Evolutionary conservation across 2,888 invertebrate genomes (phyloP).

Genomic region (Phrixothrix hirtus): DNA sequence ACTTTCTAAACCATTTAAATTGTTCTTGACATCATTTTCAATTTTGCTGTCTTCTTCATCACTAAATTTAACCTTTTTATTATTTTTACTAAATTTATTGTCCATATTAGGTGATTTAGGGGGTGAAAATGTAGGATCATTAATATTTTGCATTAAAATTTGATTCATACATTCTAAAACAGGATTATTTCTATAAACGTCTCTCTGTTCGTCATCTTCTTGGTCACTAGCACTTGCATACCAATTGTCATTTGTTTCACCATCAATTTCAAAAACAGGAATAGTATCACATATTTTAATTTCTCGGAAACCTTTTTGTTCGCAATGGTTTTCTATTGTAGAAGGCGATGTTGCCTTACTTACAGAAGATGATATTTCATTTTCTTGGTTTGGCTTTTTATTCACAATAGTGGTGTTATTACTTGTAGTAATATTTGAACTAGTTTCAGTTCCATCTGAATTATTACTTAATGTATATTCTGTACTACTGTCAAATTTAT

Average conservation of each 20-base stretch:
- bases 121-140: constrained; percentile 55
- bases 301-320: constrained; percentile 4
- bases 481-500: constrained; percentile 5
- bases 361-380: not conserved
- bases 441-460: constrained; percentile 17
- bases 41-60: constrained; percentile 46
- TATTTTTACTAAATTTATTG: constrained; percentile 44
- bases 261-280: constrained; percentile 53
- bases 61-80: constrained; percentile 54
- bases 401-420: constrained; percentile 18
- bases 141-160: constrained; percentile 75
- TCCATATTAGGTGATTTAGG: constrained; percentile 54
- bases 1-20: constrained; percentile 34
- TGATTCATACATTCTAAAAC: constrained; percentile 86
- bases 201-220: constrained; percentile 71
- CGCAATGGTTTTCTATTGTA: not conserved
- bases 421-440: constrained; percentile 26
- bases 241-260: constrained; percentile 69
- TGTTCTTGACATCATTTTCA: constrained; percentile 16
- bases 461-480: constrained; percentile 7
- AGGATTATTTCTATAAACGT: constrained; percentile 78
- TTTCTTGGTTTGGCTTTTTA: not conserved
- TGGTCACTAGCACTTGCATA: constrained; percentile 79
- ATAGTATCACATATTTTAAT: constrained; percentile 56
- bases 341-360: not conserved